Base-by-base conservation (phyloP, 1,140 invertebrate species). In the Drosophila melanogaster region DNA sequence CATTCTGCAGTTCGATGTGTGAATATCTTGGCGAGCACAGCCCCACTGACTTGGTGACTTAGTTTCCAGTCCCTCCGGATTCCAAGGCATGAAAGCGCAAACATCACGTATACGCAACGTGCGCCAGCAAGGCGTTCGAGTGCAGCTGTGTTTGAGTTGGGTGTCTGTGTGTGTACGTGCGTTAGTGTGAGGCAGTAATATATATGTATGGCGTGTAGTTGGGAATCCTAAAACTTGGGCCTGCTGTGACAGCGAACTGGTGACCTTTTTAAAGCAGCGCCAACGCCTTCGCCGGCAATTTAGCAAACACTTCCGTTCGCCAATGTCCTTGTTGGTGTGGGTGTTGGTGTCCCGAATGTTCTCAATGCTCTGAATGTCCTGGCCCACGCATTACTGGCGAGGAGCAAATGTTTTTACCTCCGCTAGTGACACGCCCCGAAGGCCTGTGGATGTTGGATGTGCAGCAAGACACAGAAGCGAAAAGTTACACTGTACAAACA, bases 61-160 rank as follows among this genome's bases (percentile, higher is more conserved):
- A 19, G 11, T 30, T 41, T 22, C 19, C 14, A 57, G 37, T 65
- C 33, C 60, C 10, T n/a, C 12, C 1, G 59, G 38, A 15, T 57
- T 50, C 53, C 41, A 24, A 35, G 69, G 50, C 58, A 58, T 24
- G 51, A 66, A 71, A 70, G 64, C 30, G 55, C 49, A 40, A 35
- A 64, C 57, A 75, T 87, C 62, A 53, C 70, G 83, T 87, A 86
- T 81, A 87, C 83, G 83, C 83, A 58, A 77, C 50, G 77, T 74
- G 73, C 8, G 69, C 40, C 49, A 43, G 19, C 40, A 40, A 54
- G 59, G 58, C 77, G 50, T 61, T 59, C 55, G 65, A 80, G 64
- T 66, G 59, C 78, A 77, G 41, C 38, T 26, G n/a, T 50, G 40
- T 24, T 47, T 49, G 37, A 43, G 14, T 72, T 40, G 57, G 35